Evolutionary conservation across 2,888 invertebrate species (phyloP).

Genomic region (Carabus problematicus): DNA sequence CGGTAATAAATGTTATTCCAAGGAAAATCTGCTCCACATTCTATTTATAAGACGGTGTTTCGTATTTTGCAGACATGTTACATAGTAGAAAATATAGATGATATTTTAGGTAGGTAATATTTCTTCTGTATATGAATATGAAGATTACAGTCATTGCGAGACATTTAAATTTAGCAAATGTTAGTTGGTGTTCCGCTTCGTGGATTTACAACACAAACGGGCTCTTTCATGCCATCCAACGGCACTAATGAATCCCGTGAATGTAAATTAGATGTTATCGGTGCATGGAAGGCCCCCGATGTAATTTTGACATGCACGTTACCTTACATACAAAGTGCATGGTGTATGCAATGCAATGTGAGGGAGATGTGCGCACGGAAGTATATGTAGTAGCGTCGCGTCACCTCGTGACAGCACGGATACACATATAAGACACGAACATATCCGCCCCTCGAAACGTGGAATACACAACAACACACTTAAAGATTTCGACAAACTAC

Average conservation of each 20-base stretch:
- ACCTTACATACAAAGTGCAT: constrained; percentile 20
- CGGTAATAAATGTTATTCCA: too few species aligned
- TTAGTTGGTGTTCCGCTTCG: constrained; percentile 3
- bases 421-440: too few species aligned
- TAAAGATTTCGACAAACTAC: neutral
- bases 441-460: constrained; percentile 7
- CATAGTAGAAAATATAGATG: too few species aligned
- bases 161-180: neutral
- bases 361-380: constrained; percentile 1
- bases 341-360: neutral
- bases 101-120: too few species aligned
- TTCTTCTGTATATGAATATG: too few species aligned
- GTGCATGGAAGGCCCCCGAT: constrained; percentile 33
- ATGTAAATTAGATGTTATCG: constrained; percentile 39
- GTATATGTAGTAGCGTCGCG: neutral
- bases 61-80: too few species aligned
- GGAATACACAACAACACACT: constrained; percentile 13
- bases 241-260: constrained; percentile 30
- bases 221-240: constrained; percentile 29
- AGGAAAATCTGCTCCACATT: too few species aligned
- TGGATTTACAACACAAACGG: constrained; percentile 25
- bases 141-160: too few species aligned
- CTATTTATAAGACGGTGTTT: too few species aligned
- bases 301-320: constrained; percentile 29
- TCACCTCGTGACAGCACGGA: too few species aligned